These are phyloP conservation scores for Sitodiplosis mosellana DNA, from an alignment of 1,140 invertebrate genomes.

Conservation along the genomic window DNA sequence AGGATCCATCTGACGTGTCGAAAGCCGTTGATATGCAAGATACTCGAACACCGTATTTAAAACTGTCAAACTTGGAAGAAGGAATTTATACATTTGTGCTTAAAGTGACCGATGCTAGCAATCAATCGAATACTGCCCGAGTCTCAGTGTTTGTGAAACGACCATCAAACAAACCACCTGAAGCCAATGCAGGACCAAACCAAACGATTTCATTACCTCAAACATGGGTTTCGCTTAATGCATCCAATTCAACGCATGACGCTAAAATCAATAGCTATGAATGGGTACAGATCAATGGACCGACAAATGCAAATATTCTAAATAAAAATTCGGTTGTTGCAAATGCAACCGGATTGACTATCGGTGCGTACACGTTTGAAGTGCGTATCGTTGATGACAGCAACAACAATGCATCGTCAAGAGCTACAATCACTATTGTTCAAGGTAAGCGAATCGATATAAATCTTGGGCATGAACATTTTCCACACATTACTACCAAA, in stretches of 20 bases:
- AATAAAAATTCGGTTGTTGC: conserved; percentile 33
- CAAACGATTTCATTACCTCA: conserved; percentile 61
- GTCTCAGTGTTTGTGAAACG: conserved; percentile 88
- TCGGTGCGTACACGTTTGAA: conserved; percentile 68
- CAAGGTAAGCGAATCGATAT: conserved; percentile 43
- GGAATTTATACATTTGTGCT: conserved; percentile 88
- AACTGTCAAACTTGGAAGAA: conserved; percentile 73
- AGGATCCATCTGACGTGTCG: conserved; percentile 63
- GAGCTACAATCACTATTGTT: conserved; percentile 60
- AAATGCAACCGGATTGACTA: conserved; percentile 61
- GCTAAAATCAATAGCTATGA: conserved; percentile 60
- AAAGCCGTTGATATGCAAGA: conserved; percentile 90
- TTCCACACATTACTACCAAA: too few species aligned
- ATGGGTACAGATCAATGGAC: conserved; percentile 60
- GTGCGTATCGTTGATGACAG: conserved; percentile 71
- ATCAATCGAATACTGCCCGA: conserved; percentile 65
- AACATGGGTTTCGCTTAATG: conserved; percentile 61
- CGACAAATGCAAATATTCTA: conserved; percentile 32
- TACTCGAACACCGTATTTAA: conserved; percentile 62
- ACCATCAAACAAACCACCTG: conserved; percentile 65
- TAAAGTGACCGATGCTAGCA: conserved; percentile 78
- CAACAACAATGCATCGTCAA: conserved; percentile 54
- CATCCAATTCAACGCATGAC: conserved; percentile 65
- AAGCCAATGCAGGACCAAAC: conserved; percentile 40
- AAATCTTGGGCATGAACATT: too few species aligned